These are phyloP conservation scores for Lindbergichthys nudifrons DNA, from an alignment of 2,797 vertebrate species.

Conservation along the genomic window DNA sequence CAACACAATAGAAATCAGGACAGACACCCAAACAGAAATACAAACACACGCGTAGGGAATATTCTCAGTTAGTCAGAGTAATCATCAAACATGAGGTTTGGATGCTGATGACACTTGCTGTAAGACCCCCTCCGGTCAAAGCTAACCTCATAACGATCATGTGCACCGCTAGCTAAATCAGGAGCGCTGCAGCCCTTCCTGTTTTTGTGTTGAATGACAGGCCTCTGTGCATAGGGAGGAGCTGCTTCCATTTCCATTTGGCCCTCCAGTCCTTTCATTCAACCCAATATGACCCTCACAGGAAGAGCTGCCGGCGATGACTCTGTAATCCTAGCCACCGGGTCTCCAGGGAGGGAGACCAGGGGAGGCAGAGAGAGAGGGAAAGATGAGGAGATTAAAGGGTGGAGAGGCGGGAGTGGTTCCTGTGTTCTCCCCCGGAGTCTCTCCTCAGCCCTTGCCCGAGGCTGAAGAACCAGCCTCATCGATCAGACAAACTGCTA, in stretches of 20 bases:
- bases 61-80: slow-evolving; percentile 1
- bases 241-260: slow-evolving; percentile 53
- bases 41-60: not conserved
- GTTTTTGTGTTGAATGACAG: slow-evolving; percentile 56
- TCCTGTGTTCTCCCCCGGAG: slow-evolving; percentile 42
- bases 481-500: slow-evolving; percentile 44
- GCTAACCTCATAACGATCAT: slow-evolving; percentile 33
- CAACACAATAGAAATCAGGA: not conserved
- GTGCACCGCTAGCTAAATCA: slow-evolving; percentile 28
- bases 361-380: slow-evolving; percentile 36
- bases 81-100: slow-evolving; percentile 17
- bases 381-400: slow-evolving; percentile 53
- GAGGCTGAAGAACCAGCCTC: slow-evolving; percentile 42
- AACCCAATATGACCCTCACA: slow-evolving; percentile 72
- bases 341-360: slow-evolving; percentile 52
- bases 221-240: slow-evolving; percentile 33
- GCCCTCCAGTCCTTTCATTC: slow-evolving; percentile 49
- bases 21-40: not conserved
- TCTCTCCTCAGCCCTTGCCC: slow-evolving; percentile 35
- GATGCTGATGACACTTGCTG: slow-evolving; percentile 58
- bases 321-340: slow-evolving; percentile 64
- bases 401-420: slow-evolving; percentile 46
- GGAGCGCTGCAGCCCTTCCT: slow-evolving; percentile 41
- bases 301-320: slow-evolving; percentile 65
- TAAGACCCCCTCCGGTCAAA: slow-evolving; percentile 46